A percentile compares a stretch with the other conserved stretches of the same genome.
Evolutionary conservation across 2,888 invertebrate genomes (phyloP).

Genomic region (Drosophila borborema): DNA sequence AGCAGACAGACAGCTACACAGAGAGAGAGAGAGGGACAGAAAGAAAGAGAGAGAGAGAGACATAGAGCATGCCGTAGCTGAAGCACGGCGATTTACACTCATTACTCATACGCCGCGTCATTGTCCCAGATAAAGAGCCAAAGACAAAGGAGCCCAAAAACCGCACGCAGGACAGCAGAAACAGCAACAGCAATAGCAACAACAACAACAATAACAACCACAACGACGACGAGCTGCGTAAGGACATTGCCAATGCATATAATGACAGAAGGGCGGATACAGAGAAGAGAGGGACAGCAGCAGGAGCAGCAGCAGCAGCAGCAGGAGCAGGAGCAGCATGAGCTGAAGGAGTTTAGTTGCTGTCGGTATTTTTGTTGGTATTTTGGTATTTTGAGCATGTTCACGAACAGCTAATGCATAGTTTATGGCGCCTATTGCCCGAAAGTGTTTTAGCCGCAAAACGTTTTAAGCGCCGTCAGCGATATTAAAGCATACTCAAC

Average conservation of each 20-base stretch:
- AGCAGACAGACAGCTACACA: neutral
- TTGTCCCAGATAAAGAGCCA: conserved; percentile 72
- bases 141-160: conserved; percentile 59
- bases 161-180: conserved; percentile 40
- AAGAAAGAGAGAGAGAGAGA: neutral
- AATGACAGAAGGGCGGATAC: conserved; percentile 29
- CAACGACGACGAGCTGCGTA: conserved; percentile 24
- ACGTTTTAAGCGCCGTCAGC: conserved; percentile 42
- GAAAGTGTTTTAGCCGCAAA: conserved; percentile 67
- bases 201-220: conserved; percentile 25
- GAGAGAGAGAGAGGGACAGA: neutral
- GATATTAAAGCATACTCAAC: conserved; percentile 17
- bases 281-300: neutral
- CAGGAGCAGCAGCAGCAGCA: neutral
- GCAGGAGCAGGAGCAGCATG: neutral
- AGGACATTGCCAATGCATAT: conserved; percentile 57
- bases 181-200: conserved; percentile 5
- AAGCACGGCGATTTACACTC: conserved; percentile 48
- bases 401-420: conserved; percentile 73
- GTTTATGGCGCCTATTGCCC: conserved; percentile 74
- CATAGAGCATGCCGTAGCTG: conserved; percentile 1
- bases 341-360: neutral
- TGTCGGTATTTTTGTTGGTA: conserved; percentile 66
- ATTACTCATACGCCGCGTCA: conserved; percentile 79
- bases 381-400: conserved; percentile 76